Evolutionary conservation across 2,113 vertebrate genomes (phyloP).

Genomic region (Gorilla gorilla): DNA sequence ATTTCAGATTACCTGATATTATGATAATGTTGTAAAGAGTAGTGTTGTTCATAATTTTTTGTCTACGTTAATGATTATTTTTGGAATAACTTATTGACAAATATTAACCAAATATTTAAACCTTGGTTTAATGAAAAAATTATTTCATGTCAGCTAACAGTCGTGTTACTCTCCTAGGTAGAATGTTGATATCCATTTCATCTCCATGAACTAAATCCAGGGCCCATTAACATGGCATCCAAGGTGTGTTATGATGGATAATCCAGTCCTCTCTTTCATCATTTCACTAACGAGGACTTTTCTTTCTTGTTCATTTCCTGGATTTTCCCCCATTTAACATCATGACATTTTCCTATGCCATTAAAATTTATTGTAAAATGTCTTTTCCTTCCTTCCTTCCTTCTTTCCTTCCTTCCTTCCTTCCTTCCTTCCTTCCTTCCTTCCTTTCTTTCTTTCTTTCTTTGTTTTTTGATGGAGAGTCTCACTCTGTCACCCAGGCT

Average conservation of each 20-base stretch:
- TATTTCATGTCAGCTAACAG: neutral
- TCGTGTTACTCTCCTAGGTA: neutral
- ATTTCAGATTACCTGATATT: conserved; percentile 21
- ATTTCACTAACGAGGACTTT: neutral
- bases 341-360: neutral
- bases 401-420: rapidly evolving
- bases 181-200: neutral
- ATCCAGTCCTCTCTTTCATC: neutral
- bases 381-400: neutral
- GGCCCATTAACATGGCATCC: rapidly evolving
- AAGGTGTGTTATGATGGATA: neutral
- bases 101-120: neutral
- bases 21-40: neutral
- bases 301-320: neutral
- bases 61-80: neutral
- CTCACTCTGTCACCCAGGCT: too few relatives aligned
- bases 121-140: neutral
- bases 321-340: neutral
- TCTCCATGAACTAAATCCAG: neutral
- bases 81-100: neutral
- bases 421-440: too few relatives aligned
- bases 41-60: neutral
- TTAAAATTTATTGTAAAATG: conserved; percentile 33
- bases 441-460: too few relatives aligned
- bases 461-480: too few relatives aligned